Evolutionary conservation across 1,140 invertebrate species (phyloP).

Genomic region (Steinernema khuongi): DNA sequence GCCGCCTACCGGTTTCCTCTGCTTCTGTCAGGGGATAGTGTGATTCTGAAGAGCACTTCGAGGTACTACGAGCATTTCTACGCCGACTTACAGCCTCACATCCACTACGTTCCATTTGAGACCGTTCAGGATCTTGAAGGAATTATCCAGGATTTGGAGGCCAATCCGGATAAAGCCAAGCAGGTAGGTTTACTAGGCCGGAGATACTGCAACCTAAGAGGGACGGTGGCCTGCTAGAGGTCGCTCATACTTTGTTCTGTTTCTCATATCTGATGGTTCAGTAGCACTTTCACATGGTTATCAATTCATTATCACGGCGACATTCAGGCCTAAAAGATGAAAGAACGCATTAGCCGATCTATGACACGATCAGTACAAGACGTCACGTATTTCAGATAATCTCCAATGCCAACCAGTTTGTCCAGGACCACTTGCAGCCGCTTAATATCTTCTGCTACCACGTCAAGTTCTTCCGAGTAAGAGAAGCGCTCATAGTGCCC

Average conservation of each 20-base stretch:
- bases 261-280: no score
- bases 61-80: conserved; percentile 92
- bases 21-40: conserved; percentile 75
- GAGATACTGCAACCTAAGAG: no score
- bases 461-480: conserved; percentile 68
- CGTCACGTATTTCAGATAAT: conserved; percentile 67
- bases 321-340: no score
- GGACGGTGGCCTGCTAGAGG: no score
- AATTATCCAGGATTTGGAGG: conserved; percentile 72
- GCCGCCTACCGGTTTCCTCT: conserved; percentile 90
- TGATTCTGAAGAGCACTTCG: conserved; percentile 86
- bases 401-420: conserved; percentile 70
- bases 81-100: conserved; percentile 68
- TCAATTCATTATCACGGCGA: no score
- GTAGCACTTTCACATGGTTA: no score
- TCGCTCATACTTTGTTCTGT: no score
- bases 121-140: conserved; percentile 72
- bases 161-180: conserved; percentile 67
- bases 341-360: no score
- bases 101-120: conserved; percentile 79
- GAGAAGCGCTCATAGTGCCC: background rate
- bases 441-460: conserved; percentile 84
- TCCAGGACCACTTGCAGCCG: conserved; percentile 74
- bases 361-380: no score
- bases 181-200: conserved; percentile 14